A percentile compares a stretch with the other conserved stretches of the same genome.
These are phyloP conservation scores for Xiphophorus hellerii DNA, from an alignment of 2,113 vertebrate species.

Conservation along the genomic window DNA sequence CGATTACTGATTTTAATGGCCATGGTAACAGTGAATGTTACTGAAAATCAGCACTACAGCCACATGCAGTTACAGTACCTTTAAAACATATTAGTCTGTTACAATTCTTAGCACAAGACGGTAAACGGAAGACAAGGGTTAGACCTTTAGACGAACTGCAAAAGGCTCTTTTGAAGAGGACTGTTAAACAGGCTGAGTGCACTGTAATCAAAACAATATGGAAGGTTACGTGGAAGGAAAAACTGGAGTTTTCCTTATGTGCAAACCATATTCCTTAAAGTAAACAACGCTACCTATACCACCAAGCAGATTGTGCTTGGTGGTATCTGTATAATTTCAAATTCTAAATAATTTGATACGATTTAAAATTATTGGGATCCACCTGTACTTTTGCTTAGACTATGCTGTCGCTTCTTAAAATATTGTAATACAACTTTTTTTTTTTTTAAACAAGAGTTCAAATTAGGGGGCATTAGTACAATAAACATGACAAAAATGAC, in stretches of 20 bases:
- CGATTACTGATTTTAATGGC: not conserved
- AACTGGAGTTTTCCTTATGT: not conserved
- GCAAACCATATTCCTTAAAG: not conserved
- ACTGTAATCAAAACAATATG: not conserved
- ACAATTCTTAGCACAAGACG: not conserved
- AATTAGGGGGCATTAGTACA: not conserved
- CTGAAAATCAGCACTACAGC: not conserved
- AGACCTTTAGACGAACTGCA: not conserved
- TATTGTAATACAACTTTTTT: not conserved
- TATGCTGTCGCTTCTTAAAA: slow-evolving; percentile 18
- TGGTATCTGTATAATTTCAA: no score
- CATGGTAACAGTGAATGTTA: not conserved
- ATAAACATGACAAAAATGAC: slow-evolving; percentile 39
- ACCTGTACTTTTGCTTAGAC: not conserved
- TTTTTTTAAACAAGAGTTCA: not conserved
- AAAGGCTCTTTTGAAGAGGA: not conserved
- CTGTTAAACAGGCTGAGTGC: not conserved
- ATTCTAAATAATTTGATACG: not conserved
- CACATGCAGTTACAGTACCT: not conserved
- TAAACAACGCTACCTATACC: no score
- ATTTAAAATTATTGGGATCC: not conserved
- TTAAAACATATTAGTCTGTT: no score
- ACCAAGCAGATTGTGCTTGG: no score
- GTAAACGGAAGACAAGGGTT: not conserved
- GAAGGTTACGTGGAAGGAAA: not conserved